Conservation (phyloP, 2,888 invertebrate genomes). For the Oscheius sp. region DNA sequence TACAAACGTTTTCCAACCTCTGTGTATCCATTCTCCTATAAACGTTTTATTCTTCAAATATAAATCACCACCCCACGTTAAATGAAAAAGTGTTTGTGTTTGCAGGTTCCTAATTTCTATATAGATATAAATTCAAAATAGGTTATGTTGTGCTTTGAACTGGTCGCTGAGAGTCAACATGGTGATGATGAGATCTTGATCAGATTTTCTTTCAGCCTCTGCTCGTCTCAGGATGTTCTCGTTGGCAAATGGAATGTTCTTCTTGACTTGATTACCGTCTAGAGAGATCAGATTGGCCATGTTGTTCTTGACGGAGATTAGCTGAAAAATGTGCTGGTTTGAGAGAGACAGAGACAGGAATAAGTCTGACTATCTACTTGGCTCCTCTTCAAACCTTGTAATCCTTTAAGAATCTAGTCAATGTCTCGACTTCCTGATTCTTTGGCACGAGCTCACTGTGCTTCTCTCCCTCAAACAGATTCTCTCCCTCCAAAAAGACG, state of each 20-base stretch:
- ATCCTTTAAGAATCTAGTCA: constrained; percentile 12
- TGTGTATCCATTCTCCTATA: no score
- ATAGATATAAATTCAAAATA: neutral
- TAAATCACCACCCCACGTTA: no score
- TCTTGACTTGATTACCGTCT: constrained; percentile 12
- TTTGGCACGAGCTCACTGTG: neutral
- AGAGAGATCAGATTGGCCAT: constrained; percentile 16
- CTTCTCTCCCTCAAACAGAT: constrained; percentile 13
- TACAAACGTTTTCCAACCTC: no score
- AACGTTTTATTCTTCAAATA: no score
- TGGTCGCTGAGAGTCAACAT: constrained; percentile 23
- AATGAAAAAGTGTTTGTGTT: no score
- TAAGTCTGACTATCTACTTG: no score
- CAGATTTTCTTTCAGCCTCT: neutral
- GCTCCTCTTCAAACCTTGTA: constrained; percentile 4
- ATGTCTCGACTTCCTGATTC: neutral
- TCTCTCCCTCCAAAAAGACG: constrained; percentile 22
- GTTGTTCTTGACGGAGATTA: constrained; percentile 26
- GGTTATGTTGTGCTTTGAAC: constrained; percentile 24
- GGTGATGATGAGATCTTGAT: constrained; percentile 22
- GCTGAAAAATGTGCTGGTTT: constrained; percentile 1
- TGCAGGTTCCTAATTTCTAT: no score
- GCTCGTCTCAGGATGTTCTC: constrained; percentile 11
- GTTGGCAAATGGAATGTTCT: constrained; percentile 25
- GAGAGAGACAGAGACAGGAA: neutral